Conservation (phyloP, 1,140 invertebrate genomes). For the Achatina immaculata region DNA sequence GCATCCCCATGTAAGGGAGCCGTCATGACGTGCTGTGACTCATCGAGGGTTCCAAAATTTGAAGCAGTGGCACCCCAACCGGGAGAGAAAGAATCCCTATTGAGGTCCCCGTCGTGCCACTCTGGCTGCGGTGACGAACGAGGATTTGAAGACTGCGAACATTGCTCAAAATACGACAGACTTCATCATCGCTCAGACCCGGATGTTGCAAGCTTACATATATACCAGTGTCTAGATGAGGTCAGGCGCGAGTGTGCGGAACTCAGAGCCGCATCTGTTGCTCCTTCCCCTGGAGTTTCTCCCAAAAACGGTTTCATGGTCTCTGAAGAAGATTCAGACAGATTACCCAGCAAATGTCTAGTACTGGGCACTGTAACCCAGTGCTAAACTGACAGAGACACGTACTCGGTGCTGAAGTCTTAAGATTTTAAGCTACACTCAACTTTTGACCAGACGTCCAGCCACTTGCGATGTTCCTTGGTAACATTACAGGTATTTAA, state of each 20-base stretch:
- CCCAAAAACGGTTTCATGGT: no score
- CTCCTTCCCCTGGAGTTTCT: no score
- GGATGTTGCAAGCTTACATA: constrained; percentile 3
- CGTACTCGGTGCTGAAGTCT: no score
- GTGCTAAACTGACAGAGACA: no score
- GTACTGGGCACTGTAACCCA: no score
- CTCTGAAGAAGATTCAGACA: no score
- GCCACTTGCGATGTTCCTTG: no score
- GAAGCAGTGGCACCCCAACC: background rate
- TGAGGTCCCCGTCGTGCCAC: background rate
- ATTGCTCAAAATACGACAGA: constrained; percentile 27
- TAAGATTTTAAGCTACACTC: no score
- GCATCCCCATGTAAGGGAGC: background rate
- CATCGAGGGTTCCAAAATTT: background rate
- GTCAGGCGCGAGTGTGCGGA: background rate
- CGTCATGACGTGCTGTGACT: background rate
- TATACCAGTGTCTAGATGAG: constrained; percentile 20
- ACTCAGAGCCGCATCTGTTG: background rate
- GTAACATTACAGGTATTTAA: no score
- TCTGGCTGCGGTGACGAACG: constrained; percentile 8
- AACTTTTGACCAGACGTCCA: no score
- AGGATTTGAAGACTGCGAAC: background rate
- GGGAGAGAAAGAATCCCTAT: constrained; percentile 14
- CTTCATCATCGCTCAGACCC: background rate
- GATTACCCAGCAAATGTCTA: no score